Percentiles rank a stretch among this genome's conserved stretches.
Conservation (phyloP, 2,888 invertebrate species). For the Sympetrum striolatum region DNA sequence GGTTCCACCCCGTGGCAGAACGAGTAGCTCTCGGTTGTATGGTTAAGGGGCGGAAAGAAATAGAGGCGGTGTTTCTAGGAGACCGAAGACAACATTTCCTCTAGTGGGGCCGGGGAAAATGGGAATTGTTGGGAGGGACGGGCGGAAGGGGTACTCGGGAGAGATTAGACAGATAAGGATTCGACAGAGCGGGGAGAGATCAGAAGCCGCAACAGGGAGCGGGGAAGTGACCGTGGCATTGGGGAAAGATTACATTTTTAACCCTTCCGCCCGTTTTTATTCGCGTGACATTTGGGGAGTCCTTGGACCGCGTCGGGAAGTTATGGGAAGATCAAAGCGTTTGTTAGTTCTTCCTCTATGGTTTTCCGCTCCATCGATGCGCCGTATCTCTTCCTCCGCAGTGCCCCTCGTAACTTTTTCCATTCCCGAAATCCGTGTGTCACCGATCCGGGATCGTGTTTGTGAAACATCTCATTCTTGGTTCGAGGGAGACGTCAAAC, state of each 20-base stretch:
- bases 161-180: neutral
- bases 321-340: neutral
- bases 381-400: neutral
- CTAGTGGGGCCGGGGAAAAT: neutral
- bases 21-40: constrained; percentile 1
- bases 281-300: constrained; percentile 2
- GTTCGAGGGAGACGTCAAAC: too few species aligned
- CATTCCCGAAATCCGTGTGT: neutral
- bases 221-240: constrained; percentile 23
- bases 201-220: neutral
- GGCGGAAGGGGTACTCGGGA: neutral
- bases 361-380: neutral
- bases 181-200: neutral
- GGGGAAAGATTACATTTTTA: constrained; percentile 34
- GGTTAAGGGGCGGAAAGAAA: neutral
- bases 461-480: neutral
- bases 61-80: constrained; percentile 7
- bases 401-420: neutral
- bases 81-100: constrained; percentile 27
- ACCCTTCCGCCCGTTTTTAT: constrained; percentile 16
- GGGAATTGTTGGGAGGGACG: neutral
- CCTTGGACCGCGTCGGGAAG: neutral
- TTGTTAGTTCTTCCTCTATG: neutral
- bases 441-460: neutral
- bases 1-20: constrained; percentile 24